Evolutionary conservation across 2,113 vertebrate genomes (phyloP).

Genomic region (Dolichallabes microphthalmus): DNA sequence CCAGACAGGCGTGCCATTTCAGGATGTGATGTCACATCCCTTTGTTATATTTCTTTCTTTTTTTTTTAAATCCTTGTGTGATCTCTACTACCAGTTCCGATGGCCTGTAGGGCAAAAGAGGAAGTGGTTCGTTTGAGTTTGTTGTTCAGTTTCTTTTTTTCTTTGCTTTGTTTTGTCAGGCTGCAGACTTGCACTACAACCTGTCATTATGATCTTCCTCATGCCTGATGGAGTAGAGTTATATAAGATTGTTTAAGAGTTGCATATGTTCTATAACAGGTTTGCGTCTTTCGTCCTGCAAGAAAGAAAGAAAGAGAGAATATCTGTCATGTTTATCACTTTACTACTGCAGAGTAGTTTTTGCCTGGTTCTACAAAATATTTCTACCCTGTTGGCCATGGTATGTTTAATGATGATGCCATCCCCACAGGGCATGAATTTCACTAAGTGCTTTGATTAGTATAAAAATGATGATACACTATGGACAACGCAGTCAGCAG

Average conservation of each 20-base stretch:
- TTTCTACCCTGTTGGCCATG: background rate
- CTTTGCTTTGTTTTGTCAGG: conserved; percentile 30
- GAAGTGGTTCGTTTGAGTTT: conserved; percentile 44
- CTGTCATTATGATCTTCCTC: conserved; percentile 32
- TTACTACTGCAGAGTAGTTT: background rate
- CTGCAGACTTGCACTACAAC: conserved; percentile 28
- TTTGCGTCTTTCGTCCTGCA: background rate
- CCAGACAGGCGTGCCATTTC: conserved; percentile 46
- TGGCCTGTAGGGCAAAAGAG: conserved; percentile 26
- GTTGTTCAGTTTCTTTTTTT: conserved; percentile 46
- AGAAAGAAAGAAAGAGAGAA: background rate
- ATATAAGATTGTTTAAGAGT: background rate
- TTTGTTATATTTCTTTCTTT: conserved; percentile 41
- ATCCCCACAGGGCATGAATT: background rate
- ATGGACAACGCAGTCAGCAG: background rate
- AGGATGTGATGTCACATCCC: conserved; percentile 45
- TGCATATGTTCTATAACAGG: background rate
- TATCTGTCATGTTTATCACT: background rate
- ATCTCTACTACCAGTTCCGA: background rate
- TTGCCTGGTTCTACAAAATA: background rate
- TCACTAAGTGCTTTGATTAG: background rate
- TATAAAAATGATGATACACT: background rate
- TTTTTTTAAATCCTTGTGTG: background rate
- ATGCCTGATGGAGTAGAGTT: conserved; percentile 19
- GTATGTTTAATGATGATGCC: background rate